phyloP scores from a whole-genome alignment of 2,797 vertebrate genomes.

The Chelon auratus region DNA sequence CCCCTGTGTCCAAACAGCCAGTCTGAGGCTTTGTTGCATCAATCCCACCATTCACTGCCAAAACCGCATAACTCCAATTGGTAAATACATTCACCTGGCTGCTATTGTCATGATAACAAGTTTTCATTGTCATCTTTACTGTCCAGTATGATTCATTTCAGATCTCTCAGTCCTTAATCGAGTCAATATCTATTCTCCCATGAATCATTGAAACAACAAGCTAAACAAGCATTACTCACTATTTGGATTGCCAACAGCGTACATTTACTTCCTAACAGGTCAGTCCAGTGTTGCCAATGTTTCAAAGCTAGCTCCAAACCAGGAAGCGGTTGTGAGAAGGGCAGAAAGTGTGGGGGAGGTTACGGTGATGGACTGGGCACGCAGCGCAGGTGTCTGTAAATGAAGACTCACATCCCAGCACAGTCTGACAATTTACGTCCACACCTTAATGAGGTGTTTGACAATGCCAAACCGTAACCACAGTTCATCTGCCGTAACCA shows the following conservation, averaged over 20 bases:
- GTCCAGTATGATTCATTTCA: neutral
- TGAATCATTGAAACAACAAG: slow-evolving; percentile 10
- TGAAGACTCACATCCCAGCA: neutral
- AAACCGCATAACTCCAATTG: no score
- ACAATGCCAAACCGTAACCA: neutral
- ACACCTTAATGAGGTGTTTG: neutral
- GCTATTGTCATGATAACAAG: neutral
- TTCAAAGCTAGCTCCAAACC: neutral
- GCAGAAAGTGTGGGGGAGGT: no score
- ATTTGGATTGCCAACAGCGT: neutral
- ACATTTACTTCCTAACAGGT: slow-evolving; percentile 1
- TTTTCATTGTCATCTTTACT: neutral
- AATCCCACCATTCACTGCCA: slow-evolving; percentile 6
- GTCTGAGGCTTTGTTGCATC: slow-evolving; percentile 40
- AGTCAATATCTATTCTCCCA: neutral
- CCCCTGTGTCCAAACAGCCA: slow-evolving; percentile 43
- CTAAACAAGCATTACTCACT: slow-evolving; percentile 23
- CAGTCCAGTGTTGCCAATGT: neutral
- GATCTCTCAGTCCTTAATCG: no score
- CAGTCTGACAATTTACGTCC: neutral
- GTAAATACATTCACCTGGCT: neutral
- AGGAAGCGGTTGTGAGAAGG: no score
- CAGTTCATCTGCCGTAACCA: neutral
- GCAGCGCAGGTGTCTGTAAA: no score
- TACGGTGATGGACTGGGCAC: no score